Evolutionary conservation across 2,797 vertebrate genomes (phyloP).

Genomic region (Gastrophryne carolinensis): DNA sequence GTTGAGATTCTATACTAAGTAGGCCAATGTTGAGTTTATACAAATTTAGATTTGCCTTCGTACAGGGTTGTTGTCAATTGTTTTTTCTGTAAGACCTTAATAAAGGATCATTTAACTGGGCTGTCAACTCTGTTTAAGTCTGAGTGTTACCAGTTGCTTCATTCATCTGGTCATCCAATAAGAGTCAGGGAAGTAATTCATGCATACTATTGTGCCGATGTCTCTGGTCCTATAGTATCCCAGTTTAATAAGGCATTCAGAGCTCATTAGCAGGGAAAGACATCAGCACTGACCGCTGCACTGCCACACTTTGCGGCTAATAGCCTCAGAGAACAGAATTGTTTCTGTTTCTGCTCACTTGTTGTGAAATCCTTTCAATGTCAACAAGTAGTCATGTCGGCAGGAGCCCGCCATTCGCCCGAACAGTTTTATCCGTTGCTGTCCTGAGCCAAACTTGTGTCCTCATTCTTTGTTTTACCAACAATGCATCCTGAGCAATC

Average conservation of each 20-base stretch:
- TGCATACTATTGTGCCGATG: slow-evolving; percentile 77
- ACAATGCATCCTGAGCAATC: slow-evolving; percentile 91
- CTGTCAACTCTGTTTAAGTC: slow-evolving; percentile 86
- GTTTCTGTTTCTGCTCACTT: slow-evolving; percentile 86
- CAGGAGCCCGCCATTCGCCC: slow-evolving; percentile 74
- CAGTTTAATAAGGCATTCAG: slow-evolving; percentile 88
- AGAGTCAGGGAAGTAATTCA: slow-evolving; percentile 68
- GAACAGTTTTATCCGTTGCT: slow-evolving; percentile 94
- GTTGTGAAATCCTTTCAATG: slow-evolving; percentile 77
- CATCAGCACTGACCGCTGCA: slow-evolving; percentile 74
- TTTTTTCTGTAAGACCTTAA: slow-evolving; percentile 64
- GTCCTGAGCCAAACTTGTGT: slow-evolving; percentile 87
- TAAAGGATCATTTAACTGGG: slow-evolving; percentile 96
- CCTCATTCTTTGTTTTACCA: slow-evolving; percentile 85
- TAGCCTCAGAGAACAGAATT: slow-evolving; percentile 77
- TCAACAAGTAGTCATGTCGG: slow-evolving; percentile 80
- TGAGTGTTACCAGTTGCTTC: slow-evolving; percentile 80
- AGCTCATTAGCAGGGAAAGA: slow-evolving; percentile 76
- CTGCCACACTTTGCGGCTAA: slow-evolving; percentile 91
- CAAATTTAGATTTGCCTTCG: no score
- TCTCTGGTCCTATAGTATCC: slow-evolving; percentile 79
- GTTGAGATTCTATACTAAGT: no score
- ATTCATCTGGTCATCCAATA: slow-evolving; percentile 73
- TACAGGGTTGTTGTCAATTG: slow-evolving; percentile 56
- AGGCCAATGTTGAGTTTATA: no score